Evolutionary conservation across 2,888 invertebrate genomes (phyloP).

Genomic region (Flabesymbios commensalis): DNA sequence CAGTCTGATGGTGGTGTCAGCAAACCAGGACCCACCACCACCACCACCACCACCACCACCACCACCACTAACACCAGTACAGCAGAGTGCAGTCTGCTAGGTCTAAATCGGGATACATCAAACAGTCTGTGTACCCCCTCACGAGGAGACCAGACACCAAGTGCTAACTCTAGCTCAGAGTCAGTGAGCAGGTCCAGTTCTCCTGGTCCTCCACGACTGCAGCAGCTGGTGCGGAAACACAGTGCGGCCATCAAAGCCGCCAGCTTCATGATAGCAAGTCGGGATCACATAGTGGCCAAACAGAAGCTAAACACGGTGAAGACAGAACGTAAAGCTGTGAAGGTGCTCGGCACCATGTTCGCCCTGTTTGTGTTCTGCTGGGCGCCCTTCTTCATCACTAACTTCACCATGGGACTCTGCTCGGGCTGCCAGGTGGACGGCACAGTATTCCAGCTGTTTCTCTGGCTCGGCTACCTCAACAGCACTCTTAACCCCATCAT

Average conservation of each 20-base stretch:
- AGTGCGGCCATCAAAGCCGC: slow-evolving; percentile 52
- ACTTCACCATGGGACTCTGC: slow-evolving; percentile 80
- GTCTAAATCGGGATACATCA: no score
- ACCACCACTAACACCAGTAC: no score
- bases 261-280: slow-evolving; percentile 45
- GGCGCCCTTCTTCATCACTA: slow-evolving; percentile 60
- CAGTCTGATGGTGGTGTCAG: slow-evolving; percentile 59
- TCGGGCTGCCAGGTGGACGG: slow-evolving; percentile 69
- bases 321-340: slow-evolving; percentile 93
- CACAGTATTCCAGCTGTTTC: slow-evolving; percentile 51
- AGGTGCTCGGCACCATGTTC: slow-evolving; percentile 64
- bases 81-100: no score
- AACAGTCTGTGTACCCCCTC: no score
- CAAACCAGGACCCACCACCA: no score
- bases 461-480: slow-evolving; percentile 60
- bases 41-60: no score
- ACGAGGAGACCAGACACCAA: no score
- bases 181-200: no score
- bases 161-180: no score
- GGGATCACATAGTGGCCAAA: slow-evolving; percentile 38
- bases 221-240: slow-evolving; percentile 50
- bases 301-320: slow-evolving; percentile 66
- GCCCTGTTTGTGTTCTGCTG: slow-evolving; percentile 59
- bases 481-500: slow-evolving; percentile 61
- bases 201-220: no score